Evolutionary conservation across 2,888 invertebrate species (phyloP).

Genomic region (Spialia ferax): DNA sequence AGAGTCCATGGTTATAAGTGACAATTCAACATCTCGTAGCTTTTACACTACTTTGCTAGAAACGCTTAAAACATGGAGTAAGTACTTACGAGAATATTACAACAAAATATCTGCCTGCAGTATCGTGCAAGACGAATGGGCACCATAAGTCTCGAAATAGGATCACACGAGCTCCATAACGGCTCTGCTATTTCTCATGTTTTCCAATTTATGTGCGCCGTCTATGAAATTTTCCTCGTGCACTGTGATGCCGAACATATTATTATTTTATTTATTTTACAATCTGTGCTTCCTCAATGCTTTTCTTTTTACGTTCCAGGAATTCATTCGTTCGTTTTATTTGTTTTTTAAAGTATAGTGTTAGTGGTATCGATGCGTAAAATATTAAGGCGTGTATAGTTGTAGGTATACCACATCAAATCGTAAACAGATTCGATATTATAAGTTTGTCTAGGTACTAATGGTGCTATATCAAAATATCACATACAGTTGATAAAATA

Average conservation of each 20-base stretch:
- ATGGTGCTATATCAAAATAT: no score
- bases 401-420: no score
- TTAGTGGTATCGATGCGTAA: no score
- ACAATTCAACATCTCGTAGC: neutral
- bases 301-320: neutral
- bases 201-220: conserved; percentile 36
- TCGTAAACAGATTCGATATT: no score
- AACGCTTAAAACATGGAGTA: no score
- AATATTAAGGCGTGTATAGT: no score
- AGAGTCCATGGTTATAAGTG: neutral
- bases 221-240: conserved; percentile 29
- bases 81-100: conserved; percentile 1
- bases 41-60: no score
- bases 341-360: no score
- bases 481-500: no score
- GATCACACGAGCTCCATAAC: conserved; percentile 29
- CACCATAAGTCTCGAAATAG: conserved; percentile 32
- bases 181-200: conserved; percentile 31
- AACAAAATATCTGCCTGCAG: neutral
- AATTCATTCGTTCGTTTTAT: neutral
- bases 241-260: conserved; percentile 15
- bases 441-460: no score
- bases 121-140: conserved; percentile 27
- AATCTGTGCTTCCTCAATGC: neutral
- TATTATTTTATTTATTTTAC: conserved; percentile 23